Percentiles rank a stretch among this genome's conserved stretches.
These are phyloP conservation scores for Chloroceryle aenea DNA, from an alignment of 2,113 vertebrate genomes.

Conservation along the genomic window DNA sequence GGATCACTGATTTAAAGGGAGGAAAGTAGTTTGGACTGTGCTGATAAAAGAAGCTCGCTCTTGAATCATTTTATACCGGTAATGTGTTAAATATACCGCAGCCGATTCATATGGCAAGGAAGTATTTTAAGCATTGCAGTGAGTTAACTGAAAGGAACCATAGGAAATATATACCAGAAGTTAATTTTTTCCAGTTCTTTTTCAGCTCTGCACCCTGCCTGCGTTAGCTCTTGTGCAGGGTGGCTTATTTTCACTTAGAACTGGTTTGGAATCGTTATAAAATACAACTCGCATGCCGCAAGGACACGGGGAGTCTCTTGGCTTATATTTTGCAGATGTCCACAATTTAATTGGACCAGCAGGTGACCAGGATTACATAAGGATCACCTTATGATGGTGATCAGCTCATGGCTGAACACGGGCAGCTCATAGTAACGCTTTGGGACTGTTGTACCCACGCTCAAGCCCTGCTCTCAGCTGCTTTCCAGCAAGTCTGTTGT, in stretches of 20 bases:
- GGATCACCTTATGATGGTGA: neutral
- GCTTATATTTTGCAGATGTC: constrained; percentile 60
- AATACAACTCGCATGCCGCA: neutral
- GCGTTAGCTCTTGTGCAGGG: neutral
- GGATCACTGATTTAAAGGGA: neutral
- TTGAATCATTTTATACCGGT: constrained; percentile 15
- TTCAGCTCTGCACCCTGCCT: constrained; percentile 38
- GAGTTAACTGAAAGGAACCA: constrained; percentile 50
- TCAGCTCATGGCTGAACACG: neutral
- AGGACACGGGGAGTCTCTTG: constrained; percentile 11
- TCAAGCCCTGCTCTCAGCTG: rapidly evolving
- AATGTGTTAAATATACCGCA: constrained; percentile 64
- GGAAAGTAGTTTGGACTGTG: neutral
- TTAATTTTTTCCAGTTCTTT: constrained; percentile 76
- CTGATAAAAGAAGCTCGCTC: constrained; percentile 9
- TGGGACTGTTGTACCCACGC: neutral
- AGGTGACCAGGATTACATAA: constrained; percentile 35
- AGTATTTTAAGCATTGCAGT: constrained; percentile 34
- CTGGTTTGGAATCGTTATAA: constrained; percentile 26
- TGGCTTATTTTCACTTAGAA: constrained; percentile 47
- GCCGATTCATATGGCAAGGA: constrained; percentile 67
- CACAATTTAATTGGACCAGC: constrained; percentile 32
- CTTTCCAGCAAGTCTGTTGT: neutral
- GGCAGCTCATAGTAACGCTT: neutral
- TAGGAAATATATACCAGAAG: constrained; percentile 71